These are phyloP conservation scores for Tor tambroides DNA, from an alignment of 2,113 vertebrate genomes.

Conservation along the genomic window DNA sequence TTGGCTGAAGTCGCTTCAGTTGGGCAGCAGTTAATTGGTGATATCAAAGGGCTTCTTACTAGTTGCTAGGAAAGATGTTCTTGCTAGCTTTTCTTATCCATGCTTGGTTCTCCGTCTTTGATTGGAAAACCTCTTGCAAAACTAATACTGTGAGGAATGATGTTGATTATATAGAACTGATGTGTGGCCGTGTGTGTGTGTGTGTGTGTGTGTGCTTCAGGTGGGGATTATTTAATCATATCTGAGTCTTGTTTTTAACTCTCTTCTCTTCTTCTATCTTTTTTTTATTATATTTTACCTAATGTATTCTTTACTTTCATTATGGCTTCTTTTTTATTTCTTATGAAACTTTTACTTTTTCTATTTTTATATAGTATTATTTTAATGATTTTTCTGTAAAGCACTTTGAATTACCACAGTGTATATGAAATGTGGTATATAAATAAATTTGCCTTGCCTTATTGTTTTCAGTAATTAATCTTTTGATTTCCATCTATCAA, in stretches of 20 bases:
- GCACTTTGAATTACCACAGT: background rate
- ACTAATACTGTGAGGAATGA: background rate
- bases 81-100: background rate
- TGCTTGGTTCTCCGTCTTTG: background rate
- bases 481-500: too few relatives aligned
- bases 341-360: too few relatives aligned
- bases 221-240: background rate
- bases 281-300: background rate
- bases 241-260: background rate
- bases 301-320: too few relatives aligned
- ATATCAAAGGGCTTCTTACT: background rate
- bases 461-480: too few relatives aligned
- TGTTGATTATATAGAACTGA: background rate
- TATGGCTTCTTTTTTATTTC: background rate
- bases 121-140: background rate
- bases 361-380: too few relatives aligned
- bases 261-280: too few relatives aligned
- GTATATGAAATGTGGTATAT: background rate
- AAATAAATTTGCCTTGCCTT: too few relatives aligned
- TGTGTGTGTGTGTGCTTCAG: background rate
- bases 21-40: slow-evolving; percentile 3
- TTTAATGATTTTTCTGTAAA: background rate
- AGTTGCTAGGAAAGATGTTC: slow-evolving; percentile 14
- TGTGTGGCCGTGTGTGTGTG: background rate
- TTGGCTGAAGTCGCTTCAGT: background rate